Conservation (phyloP, 1,140 invertebrate species). For the Oreohelix idahoensis region DNA sequence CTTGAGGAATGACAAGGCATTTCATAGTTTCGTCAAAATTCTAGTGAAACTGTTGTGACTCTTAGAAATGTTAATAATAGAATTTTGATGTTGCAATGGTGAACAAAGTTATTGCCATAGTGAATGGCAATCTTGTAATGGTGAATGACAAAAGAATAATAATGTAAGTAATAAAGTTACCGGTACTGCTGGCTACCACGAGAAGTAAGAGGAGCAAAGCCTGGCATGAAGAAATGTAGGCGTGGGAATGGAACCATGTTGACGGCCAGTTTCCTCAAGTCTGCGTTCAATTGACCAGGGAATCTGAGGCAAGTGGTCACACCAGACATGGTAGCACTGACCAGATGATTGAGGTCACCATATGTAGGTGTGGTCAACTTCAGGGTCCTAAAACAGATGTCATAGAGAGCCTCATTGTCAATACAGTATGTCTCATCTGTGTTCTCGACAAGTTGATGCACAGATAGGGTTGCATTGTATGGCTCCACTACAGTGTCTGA, state of each 20-base stretch:
- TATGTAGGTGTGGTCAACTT: constrained; percentile 34
- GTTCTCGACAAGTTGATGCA: constrained; percentile 87
- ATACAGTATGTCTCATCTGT: constrained; percentile 30
- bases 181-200: constrained; percentile 75
- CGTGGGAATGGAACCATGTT: constrained; percentile 76
- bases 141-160: too few relatives aligned
- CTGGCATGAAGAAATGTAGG: constrained; percentile 87
- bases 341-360: constrained; percentile 31
- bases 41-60: too few relatives aligned
- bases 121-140: too few relatives aligned
- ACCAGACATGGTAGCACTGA: constrained; percentile 81
- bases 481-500: constrained; percentile 74
- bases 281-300: constrained; percentile 82
- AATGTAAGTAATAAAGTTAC: too few relatives aligned
- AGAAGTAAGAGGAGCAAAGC: constrained; percentile 81
- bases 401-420: constrained; percentile 78
- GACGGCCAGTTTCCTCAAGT: constrained; percentile 82
- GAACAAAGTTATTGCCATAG: too few relatives aligned
- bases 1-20: too few relatives aligned
- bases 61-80: too few relatives aligned
- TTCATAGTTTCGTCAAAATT: too few relatives aligned
- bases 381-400: constrained; percentile 92
- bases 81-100: too few relatives aligned
- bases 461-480: constrained; percentile 76
- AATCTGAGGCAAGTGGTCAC: constrained; percentile 73